phyloP scores from a whole-genome alignment of 2,797 vertebrate genomes.

The Platalea minor region DNA sequence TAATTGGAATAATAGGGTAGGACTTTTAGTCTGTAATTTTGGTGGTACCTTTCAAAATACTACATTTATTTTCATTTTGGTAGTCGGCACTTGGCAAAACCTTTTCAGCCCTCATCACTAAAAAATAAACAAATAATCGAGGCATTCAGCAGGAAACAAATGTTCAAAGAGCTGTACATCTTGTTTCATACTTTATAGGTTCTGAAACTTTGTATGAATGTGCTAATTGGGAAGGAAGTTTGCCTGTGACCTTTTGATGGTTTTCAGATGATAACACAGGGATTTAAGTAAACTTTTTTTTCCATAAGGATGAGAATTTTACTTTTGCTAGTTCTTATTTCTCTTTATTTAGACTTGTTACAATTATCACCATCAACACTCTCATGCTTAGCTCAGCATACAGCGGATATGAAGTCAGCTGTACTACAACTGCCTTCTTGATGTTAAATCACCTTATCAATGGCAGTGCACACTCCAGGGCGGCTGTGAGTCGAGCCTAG shows the following conservation, averaged over 20 bases:
- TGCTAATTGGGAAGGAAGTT: neutral
- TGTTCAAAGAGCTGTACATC: neutral
- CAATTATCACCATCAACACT: neutral
- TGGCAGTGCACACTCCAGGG: fast-evolving
- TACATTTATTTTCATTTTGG: neutral
- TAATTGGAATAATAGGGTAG: neutral
- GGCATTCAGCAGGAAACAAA: neutral
- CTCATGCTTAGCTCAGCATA: neutral
- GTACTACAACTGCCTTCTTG: neutral
- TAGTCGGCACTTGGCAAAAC: neutral
- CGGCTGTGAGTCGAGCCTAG: neutral
- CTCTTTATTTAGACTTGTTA: neutral
- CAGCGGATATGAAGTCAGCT: neutral
- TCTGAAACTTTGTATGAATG: neutral
- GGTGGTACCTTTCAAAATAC: neutral
- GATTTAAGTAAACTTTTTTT: neutral
- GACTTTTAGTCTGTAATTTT: neutral
- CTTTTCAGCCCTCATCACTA: neutral
- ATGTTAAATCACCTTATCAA: neutral
- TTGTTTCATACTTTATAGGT: neutral
- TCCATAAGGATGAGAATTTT: neutral
- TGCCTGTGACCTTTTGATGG: neutral
- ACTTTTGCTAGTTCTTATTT: neutral
- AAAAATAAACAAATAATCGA: neutral
- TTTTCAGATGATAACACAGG: neutral